phyloP scores from a whole-genome alignment of 2,113 vertebrate species.

The Hassar affinis region DNA sequence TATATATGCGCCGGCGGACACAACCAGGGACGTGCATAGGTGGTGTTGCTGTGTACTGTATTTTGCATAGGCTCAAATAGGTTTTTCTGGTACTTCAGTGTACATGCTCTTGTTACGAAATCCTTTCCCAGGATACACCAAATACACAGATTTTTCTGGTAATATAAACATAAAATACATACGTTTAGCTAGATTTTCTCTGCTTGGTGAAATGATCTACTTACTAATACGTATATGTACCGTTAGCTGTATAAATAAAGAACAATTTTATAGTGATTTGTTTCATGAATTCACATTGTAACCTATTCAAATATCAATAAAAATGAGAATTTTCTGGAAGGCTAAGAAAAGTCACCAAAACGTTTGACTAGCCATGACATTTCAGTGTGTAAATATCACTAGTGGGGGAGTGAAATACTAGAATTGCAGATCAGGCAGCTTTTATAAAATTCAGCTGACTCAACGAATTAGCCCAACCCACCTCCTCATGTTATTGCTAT shows the following conservation, averaged over 20 bases:
- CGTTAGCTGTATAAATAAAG: not conserved
- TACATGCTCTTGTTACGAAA: not conserved
- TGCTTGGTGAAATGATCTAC: not conserved
- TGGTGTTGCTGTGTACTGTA: no score
- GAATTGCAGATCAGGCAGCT: slow-evolving; percentile 30
- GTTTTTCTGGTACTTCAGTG: no score
- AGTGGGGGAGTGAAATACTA: not conserved
- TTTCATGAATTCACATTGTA: not conserved
- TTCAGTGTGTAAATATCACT: not conserved
- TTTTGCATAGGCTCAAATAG: no score
- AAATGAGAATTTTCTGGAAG: not conserved
- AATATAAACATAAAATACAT: not conserved
- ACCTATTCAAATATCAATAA: no score
- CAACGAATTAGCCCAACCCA: slow-evolving; percentile 12
- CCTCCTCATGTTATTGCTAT: slow-evolving; percentile 11
- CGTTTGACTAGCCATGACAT: not conserved
- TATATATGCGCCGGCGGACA: no score
- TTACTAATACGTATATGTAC: not conserved
- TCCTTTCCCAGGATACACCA: not conserved
- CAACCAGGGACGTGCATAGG: no score
- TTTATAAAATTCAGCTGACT: slow-evolving; percentile 39
- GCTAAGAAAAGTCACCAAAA: not conserved
- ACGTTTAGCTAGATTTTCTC: not conserved
- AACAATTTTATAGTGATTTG: not conserved
- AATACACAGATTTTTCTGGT: not conserved